Evolutionary conservation across 1,140 invertebrate genomes (phyloP), one percentile per base, ranked within the genome.

Genomic region (Brachionus rotundiformis): DNA sequence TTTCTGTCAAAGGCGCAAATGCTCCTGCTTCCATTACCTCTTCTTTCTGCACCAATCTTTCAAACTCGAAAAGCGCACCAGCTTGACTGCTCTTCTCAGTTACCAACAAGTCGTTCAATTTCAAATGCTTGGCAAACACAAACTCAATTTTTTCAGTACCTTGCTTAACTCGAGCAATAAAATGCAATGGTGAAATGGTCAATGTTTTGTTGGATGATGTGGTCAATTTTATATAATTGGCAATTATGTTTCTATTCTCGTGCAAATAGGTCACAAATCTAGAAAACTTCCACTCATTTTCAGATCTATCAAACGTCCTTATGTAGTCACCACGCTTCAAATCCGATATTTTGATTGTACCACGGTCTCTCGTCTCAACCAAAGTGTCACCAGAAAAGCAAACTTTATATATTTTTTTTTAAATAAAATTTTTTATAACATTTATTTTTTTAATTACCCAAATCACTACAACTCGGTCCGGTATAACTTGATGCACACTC

Each of bases 1-100:
- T 90, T 19, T 86, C 87, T 0, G 96, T 98, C 10, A 98, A 89
- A 0, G 96, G 96, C 1, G 96, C 96, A 84, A 91, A 95, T 1
- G 95, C 92, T 6, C 96, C 96, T 29, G 87, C 87, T 19, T 90
- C 88, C 1, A 90, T 85, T 5, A 91, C 88, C 11, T 90, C 86
- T 27, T 89, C 88, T 1, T 92, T 89, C 0, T 88, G 85, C 0
- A 92, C 86, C 0, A 97, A 92, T 83, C 85, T 91, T 87, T 89
- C 92, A 88, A 88, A 89, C 2, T 27, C 39, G 6, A 73, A 83
- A 31, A n/a, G 27, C 59, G 36, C n/a, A n/a, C n/a, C n/a, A 44
- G 27, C 31, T 44, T 27, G n/a, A 27, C 16, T 54, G n/a, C 54
- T 79, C 16, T 82, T 41, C 13, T 75, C 81, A 65, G 83, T 75